Base-by-base conservation (phyloP, 2,113 vertebrate species). In the Psilopsiagon aymara region DNA sequence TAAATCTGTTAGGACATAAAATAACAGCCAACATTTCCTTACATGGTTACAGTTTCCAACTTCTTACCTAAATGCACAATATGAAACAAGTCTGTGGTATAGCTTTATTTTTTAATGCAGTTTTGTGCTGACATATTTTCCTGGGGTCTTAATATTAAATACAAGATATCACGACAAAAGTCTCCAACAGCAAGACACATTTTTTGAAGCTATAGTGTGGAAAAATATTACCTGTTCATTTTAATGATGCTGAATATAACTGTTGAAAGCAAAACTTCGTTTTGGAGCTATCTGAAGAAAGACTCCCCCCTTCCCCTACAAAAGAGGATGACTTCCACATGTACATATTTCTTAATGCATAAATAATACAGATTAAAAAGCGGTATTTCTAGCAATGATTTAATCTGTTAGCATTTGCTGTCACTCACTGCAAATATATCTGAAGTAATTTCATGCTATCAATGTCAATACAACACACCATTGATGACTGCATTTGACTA, bases 11-110 rank as follows among this genome's bases (percentile, higher is more conserved):
- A 68, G 57, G 73, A 87, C 44, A 46, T 29, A 82, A 92, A 91
- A 44, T 43, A 85, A 69, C 53, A 80, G 79, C 67, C 82, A 86
- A 21, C 71, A 60, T 78, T 81, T 88, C 95, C 93, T 81, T 90
- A 94, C 35, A 93, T 44, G 79, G 94, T 55, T 70, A 93, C 12
- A 46, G 27, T 81, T 93, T 75, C 68, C 46, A 83, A 35, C 68
- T 83, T 88, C 79, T 81, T 86, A n/a, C 27, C 12, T 82, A 93
- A 71, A 85, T 29, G 43, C 29, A 57, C 17, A 66, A 41, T 23
- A 12, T 18, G 17, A 71, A 79, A 17, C 18, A 53, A 14, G 14
- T 59, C 35, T 15, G 21, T 35, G 21, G 21, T 10, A 59, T 24
- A 59, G 24, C 57, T 59, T 35, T 23, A 35, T 35, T 59, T 59